These are phyloP conservation scores for Clarias magur DNA, from an alignment of 2,113 vertebrate species.

Conservation along the genomic window DNA sequence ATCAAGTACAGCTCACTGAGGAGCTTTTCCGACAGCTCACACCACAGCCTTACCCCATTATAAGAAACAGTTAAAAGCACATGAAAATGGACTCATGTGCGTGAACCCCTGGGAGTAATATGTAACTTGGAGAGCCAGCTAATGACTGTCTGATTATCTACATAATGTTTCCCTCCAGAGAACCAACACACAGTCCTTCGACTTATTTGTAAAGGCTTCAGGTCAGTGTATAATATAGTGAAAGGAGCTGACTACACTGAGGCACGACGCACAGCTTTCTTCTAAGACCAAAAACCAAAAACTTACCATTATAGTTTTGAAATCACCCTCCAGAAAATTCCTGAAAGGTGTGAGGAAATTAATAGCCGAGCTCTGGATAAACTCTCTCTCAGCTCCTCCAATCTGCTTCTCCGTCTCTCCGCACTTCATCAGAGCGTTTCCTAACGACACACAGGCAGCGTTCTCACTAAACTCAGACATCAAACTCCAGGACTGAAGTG, in stretches of 20 bases:
- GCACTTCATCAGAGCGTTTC: conserved; percentile 95
- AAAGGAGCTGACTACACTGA: not conserved
- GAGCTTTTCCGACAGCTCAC: too few species aligned
- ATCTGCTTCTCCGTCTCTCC: conserved; percentile 96
- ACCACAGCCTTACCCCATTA: too few species aligned
- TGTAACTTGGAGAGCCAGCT: not conserved
- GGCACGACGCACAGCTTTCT: not conserved
- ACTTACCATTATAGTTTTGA: conserved; percentile 97
- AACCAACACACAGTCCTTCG: not conserved
- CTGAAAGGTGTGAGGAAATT: conserved; percentile 96
- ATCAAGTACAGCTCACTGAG: too few species aligned
- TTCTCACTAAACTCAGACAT: not conserved
- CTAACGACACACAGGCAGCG: conserved; percentile 66
- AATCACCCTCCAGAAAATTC: conserved; percentile 98
- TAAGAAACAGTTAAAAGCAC: not conserved
- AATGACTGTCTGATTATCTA: not conserved
- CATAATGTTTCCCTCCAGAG: not conserved
- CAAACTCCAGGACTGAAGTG: not conserved
- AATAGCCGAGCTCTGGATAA: conserved; percentile 91
- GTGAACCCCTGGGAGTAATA: not conserved
- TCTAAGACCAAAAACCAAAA: not conserved
- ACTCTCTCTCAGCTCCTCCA: conserved; percentile 90
- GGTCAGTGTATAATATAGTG: not conserved
- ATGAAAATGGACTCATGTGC: not conserved
- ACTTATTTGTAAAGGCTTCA: not conserved